Conservation (phyloP, 2,888 invertebrate species). For the Drosophila formosana region DNA sequence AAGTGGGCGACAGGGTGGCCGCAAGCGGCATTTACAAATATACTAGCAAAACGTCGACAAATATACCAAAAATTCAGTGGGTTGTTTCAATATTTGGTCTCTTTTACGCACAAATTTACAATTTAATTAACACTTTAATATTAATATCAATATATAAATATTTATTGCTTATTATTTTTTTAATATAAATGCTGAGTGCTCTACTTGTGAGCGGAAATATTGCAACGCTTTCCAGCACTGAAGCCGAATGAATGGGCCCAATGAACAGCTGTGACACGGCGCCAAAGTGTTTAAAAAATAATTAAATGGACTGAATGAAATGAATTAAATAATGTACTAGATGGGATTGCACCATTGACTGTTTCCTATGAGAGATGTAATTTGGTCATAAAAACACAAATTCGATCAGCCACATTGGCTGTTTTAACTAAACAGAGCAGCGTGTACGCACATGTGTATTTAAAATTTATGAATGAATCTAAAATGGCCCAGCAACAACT, state of each 20-base stretch:
- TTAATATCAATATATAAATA: neutral
- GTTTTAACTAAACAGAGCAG: neutral
- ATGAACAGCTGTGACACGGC: slow-evolving; percentile 27
- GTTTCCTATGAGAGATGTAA: neutral
- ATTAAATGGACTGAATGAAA: neutral
- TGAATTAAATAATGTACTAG: neutral
- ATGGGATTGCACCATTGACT: neutral
- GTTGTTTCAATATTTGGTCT: too few species aligned
- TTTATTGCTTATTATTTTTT: neutral
- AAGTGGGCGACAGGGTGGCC: neutral
- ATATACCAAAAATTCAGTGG: neutral
- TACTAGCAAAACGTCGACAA: neutral
- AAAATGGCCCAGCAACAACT: slow-evolving; percentile 33
- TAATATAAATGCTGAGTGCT: neutral
- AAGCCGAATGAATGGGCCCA: neutral
- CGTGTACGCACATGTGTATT: neutral
- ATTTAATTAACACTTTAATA: too few species aligned
- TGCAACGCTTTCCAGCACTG: slow-evolving; percentile 37
- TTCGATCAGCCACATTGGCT: neutral
- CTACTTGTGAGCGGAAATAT: slow-evolving; percentile 5
- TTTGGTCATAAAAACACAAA: neutral
- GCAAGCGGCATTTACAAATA: neutral
- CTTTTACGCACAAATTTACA: too few species aligned
- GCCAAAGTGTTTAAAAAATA: slow-evolving; percentile 22
- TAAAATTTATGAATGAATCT: slow-evolving; percentile 52